Evolutionary conservation across 2,113 vertebrate genomes (phyloP), one percentile per base, ranked within the genome.

Genomic region (Pluvianellus socialis): DNA sequence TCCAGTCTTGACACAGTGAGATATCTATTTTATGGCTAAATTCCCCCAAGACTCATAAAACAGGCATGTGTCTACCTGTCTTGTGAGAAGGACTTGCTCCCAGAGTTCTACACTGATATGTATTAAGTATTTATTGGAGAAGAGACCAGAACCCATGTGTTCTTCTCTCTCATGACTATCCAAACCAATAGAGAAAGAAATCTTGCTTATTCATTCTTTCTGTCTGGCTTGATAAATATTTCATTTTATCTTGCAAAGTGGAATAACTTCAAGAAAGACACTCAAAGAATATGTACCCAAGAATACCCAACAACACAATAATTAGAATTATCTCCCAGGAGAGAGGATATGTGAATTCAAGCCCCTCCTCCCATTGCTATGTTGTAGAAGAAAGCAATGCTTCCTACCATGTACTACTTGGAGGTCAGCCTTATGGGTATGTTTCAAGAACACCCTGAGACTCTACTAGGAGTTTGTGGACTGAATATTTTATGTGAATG

Each of bases 41-140:
- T 73, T 27, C 94, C 92, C 86, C 17, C 0, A 63, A 88, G 94
- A 88, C 88, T 92, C 75, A 73, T 45, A 66, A 94, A 92, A 83
- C 82, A 94, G 88, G 42, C 50, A 88, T 91, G 79, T 92, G 35
- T 90, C 86, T 95, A 86, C 71, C 91, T 84, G 59, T 77, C 63
- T 92, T 86, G 42, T 94, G 88, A 66, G 79, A 91, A 97, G 87
- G 72, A 94, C 95, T 94, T 94, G 86, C 79, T 96, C 91, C 63
- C 75, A 88, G 59, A 86, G 32, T 94, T 92, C 86, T 91, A 91
- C 88, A 94, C 67, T 88, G 86, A 49, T 96, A 84, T 9, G 13
- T 71, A 95, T 97, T 97, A 97, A 96, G 67, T 94, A 96, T 96
- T 96, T 96, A 97, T 95, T 79, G 91, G 32, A 94, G 15, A 38